Evolutionary conservation across 2,888 invertebrate genomes (phyloP), one percentile per base, ranked within the genome.

Genomic region (Aromia moschata): DNA sequence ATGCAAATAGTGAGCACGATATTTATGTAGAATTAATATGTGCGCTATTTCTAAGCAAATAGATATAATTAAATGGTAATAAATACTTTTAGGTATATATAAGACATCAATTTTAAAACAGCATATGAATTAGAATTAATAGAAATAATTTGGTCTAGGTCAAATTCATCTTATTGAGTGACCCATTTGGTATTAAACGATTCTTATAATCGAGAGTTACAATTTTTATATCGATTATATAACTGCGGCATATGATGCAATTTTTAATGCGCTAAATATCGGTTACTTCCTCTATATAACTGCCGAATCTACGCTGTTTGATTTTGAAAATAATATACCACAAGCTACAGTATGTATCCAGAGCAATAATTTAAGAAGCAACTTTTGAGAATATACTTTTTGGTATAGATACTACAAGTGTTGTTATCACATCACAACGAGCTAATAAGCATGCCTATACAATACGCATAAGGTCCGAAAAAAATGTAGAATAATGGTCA

Each of bases 1-100:
- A 43, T 43, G 43, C 20, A 18, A 43, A 43, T 43, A 43, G n/a
- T 9, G 3, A 5, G 25, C 25, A 25, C 25, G 7, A 25, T 25
- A 7, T 25, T 7, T 10, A 7, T 11, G 3, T 10, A 33, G n/a
- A n/a, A n/a, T n/a, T n/a, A n/a, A n/a, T n/a, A n/a, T n/a, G n/a
- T n/a, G n/a, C n/a, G 33, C 33, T 11, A 11, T 33, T 33, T 10
- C 33, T 33, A 33, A 33, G n/a, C 11, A 33, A 33, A 33, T 33
- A 33, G 33, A 33, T 33, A 33, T 10, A 33, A 7, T 11, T 7
- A 33, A n/a, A 33, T 33, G 11, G 3, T 25, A 33, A 33, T 33
- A 33, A 10, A 10, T 33, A 3, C 2, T 33, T 33, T 11, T 33
- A 11, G 11, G 33, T 33, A 33, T 10, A 33, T 33, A 33, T 33